Evolutionary conservation across 2,113 vertebrate species (phyloP).

Genomic region (Megaceryle torquata): DNA sequence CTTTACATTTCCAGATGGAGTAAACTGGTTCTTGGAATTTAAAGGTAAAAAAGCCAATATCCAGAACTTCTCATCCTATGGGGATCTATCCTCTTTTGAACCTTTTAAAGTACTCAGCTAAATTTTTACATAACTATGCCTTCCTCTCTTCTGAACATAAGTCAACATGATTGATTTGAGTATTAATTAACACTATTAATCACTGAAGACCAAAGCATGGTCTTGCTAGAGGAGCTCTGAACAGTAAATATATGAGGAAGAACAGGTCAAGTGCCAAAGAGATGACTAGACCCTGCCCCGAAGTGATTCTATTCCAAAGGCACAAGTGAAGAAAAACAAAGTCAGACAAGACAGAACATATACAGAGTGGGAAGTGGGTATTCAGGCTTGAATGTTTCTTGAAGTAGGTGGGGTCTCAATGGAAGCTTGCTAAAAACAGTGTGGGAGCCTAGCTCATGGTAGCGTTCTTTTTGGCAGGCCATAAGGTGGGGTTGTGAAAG

Average conservation of each 20-base stretch:
- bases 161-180: constrained; percentile 37
- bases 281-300: constrained; percentile 52
- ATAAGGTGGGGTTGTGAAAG: background rate
- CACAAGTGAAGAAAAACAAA: constrained; percentile 34
- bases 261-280: constrained; percentile 54
- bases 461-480: background rate
- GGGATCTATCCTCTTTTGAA: background rate
- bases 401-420: constrained; percentile 48
- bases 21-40: background rate
- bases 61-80: background rate
- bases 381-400: constrained; percentile 41
- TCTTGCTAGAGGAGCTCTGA: background rate
- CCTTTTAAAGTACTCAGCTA: background rate
- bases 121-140: background rate
- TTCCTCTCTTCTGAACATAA: background rate
- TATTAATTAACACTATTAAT: constrained; percentile 36
- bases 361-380: constrained; percentile 59
- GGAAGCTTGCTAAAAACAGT: constrained; percentile 55
- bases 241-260: background rate
- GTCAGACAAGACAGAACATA: constrained; percentile 50
- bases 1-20: background rate
- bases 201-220: constrained; percentile 12
- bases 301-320: constrained; percentile 42
- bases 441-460: constrained; percentile 47
- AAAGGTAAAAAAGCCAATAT: background rate